Evolutionary conservation across 2,888 invertebrate species (phyloP).

Genomic region (Napeogenes sylphis): DNA sequence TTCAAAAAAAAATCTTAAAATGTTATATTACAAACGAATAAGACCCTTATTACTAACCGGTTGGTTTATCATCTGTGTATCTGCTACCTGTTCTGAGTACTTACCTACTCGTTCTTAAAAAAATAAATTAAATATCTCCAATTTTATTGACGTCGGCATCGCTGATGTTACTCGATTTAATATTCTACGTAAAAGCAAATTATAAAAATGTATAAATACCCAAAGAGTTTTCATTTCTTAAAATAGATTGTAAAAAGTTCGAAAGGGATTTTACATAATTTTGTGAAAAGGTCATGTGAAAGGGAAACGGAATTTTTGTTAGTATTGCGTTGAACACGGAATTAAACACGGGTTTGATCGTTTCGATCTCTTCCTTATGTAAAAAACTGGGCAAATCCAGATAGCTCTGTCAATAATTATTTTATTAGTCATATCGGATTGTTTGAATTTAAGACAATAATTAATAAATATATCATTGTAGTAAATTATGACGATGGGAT

Average conservation of each 20-base stretch:
- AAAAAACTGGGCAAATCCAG: constrained; percentile 2
- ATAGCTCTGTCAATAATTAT: not conserved
- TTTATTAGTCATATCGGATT: not conserved
- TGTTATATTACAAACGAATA: no score
- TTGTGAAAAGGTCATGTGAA: constrained; percentile 6
- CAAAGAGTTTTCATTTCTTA: constrained; percentile 1
- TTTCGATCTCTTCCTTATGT: constrained; percentile 3
- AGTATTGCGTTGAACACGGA: constrained; percentile 1
- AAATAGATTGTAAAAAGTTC: constrained; percentile 7
- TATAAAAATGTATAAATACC: not conserved
- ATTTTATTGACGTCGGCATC: no score
- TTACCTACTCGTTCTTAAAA: no score
- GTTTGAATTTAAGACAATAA: not conserved
- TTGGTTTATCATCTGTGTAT: no score
- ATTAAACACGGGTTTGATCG: not conserved
- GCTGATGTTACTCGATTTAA: no score
- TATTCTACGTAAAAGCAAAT: not conserved
- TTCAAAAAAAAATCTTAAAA: no score
- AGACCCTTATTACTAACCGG: no score
- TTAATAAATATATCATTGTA: no score
- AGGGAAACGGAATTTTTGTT: constrained; percentile 5
- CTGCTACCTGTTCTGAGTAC: no score
- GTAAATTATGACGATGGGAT: no score
- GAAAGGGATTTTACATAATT: constrained; percentile 7
- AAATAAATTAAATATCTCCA: no score